Evolutionary conservation across 2,888 invertebrate species (phyloP).

Genomic region (Cantharis nigra): DNA sequence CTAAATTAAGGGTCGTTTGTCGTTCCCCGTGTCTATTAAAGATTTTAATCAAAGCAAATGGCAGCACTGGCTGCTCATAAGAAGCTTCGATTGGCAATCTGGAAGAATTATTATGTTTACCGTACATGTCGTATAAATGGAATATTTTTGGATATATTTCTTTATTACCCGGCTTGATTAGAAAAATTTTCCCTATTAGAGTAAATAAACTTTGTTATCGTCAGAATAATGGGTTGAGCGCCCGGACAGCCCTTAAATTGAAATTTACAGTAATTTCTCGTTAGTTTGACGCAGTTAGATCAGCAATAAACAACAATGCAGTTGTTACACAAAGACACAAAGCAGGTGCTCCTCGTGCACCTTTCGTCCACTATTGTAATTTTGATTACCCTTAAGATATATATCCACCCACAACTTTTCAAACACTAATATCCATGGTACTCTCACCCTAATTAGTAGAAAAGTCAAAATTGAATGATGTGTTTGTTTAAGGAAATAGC

Average conservation of each 20-base stretch:
- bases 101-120: constrained; percentile 49
- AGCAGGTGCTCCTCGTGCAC: background rate
- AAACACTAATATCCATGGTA: background rate
- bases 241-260: background rate
- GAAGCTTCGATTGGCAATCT: constrained; percentile 48
- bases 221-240: background rate
- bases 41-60: constrained; percentile 45
- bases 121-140: constrained; percentile 42
- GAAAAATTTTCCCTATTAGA: background rate
- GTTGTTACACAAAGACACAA: background rate
- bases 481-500: background rate
- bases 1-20: constrained; percentile 38
- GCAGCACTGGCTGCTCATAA: constrained; percentile 45
- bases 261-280: background rate
- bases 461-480: background rate
- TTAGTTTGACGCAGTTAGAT: background rate
- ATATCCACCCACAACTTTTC: background rate
- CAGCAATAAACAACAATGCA: background rate
- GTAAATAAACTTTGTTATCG: background rate
- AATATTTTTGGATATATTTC: constrained; percentile 9
- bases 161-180: background rate
- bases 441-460: background rate
- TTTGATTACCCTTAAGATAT: background rate
- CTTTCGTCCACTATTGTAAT: constrained; percentile 2
- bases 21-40: constrained; percentile 17